phyloP scores from a whole-genome alignment of 1,140 invertebrate species.

The Leucophenga varia region DNA sequence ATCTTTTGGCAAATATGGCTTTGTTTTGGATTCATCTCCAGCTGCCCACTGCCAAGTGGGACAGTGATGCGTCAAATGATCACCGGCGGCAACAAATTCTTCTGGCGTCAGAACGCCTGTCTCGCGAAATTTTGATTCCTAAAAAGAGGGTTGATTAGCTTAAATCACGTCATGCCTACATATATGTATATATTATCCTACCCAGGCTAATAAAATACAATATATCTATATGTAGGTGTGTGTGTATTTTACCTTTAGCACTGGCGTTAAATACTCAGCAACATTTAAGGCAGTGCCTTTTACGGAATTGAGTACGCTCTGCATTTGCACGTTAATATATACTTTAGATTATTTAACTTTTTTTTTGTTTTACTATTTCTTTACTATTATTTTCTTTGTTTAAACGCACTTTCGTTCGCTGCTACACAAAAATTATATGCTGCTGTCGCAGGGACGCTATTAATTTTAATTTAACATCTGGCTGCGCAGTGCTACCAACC shows the following conservation, averaged over 20 bases:
- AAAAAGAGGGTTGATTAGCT: slow-evolving; percentile 13
- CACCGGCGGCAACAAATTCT: slow-evolving; percentile 95
- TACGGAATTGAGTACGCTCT: slow-evolving; percentile 92
- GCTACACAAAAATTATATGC: too few species aligned
- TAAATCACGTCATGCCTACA: neutral
- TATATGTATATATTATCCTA: too few species aligned
- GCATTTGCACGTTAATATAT: slow-evolving; percentile 72
- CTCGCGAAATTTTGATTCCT: slow-evolving; percentile 98
- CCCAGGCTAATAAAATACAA: slow-evolving; percentile 3
- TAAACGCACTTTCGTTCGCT: too few species aligned
- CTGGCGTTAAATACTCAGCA: slow-evolving; percentile 94
- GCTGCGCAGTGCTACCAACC: too few species aligned
- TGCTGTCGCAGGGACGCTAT: too few species aligned
- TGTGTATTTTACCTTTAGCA: slow-evolving; percentile 92
- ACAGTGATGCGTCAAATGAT: slow-evolving; percentile 98
- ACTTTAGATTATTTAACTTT: too few species aligned
- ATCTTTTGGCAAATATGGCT: slow-evolving; percentile 87
- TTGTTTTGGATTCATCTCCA: slow-evolving; percentile 82
- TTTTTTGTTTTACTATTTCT: too few species aligned
- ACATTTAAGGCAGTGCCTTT: slow-evolving; percentile 94
- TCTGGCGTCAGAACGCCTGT: slow-evolving; percentile 96
- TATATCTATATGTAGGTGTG: neutral
- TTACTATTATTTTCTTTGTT: too few species aligned
- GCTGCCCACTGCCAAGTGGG: slow-evolving; percentile 98
- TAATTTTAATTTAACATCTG: too few species aligned